phyloP scores from a whole-genome alignment of 2,113 vertebrate species.

The Anarhynchus alexandrinus region DNA sequence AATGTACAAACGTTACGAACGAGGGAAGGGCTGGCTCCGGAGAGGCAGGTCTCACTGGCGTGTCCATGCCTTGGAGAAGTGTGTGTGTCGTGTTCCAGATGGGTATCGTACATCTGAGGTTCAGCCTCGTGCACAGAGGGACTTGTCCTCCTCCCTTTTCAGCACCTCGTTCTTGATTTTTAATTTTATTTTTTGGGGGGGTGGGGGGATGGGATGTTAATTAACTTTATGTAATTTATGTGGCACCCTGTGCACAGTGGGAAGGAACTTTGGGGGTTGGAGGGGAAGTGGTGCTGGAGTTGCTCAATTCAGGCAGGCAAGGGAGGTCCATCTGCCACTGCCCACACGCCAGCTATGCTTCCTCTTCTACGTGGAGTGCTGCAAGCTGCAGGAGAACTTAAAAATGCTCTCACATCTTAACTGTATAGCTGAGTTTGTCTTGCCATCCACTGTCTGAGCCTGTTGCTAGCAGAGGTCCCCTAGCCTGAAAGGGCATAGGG shows the following conservation, averaged over 20 bases:
- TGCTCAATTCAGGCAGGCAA: background rate
- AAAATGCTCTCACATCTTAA: background rate
- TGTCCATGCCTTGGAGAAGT: background rate
- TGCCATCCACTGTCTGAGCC: background rate
- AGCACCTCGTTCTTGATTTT: conserved; percentile 2
- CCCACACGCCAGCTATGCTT: background rate
- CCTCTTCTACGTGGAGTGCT: background rate
- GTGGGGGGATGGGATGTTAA: background rate
- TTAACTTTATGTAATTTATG: background rate
- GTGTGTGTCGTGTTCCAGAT: background rate
- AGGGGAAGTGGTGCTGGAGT: background rate
- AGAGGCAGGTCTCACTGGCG: rapidly evolving
- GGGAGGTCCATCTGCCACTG: background rate
- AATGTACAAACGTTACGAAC: background rate
- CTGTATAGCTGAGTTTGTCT: background rate
- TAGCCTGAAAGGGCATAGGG: background rate
- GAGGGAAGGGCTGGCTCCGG: background rate
- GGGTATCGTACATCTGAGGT: background rate
- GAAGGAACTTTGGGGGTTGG: background rate
- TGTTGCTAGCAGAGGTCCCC: background rate
- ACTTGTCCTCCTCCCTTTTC: background rate
- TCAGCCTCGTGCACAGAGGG: background rate
- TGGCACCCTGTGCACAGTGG: background rate
- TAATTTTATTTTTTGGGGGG: background rate
- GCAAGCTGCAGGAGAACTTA: background rate